Evolutionary conservation across 1,140 invertebrate genomes (phyloP).

Genomic region (Idris sp.): DNA sequence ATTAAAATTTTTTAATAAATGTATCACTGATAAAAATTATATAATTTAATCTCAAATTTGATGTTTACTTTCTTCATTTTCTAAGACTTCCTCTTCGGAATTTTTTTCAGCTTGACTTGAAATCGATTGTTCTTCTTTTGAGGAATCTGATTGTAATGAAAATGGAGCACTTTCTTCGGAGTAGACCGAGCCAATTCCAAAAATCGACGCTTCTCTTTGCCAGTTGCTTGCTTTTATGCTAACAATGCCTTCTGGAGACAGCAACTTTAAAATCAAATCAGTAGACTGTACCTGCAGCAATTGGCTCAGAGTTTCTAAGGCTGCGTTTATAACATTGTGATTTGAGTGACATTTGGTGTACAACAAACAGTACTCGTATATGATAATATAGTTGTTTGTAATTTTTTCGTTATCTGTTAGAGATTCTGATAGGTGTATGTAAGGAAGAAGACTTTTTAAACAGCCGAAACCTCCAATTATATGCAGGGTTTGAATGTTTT

Average conservation of each 20-base stretch:
- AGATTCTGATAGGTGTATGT: constrained; percentile 68
- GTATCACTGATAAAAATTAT: no score
- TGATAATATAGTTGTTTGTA: constrained; percentile 79
- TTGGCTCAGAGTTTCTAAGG: constrained; percentile 88
- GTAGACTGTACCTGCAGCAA: constrained; percentile 83
- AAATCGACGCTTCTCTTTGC: constrained; percentile 39
- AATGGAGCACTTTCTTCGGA: constrained; percentile 69
- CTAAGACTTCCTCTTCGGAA: background rate
- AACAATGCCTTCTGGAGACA: constrained; percentile 79
- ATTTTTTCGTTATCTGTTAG: constrained; percentile 58
- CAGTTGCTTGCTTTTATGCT: constrained; percentile 72
- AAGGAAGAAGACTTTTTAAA: constrained; percentile 81
- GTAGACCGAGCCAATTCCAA: constrained; percentile 72
- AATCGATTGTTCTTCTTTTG: constrained; percentile 28
- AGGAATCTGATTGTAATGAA: constrained; percentile 72
- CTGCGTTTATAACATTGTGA: constrained; percentile 91
- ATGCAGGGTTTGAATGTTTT: constrained; percentile 1
- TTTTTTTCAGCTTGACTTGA: constrained; percentile 14
- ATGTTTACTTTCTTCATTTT: no score
- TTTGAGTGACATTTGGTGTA: constrained; percentile 83
- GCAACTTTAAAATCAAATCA: constrained; percentile 80
- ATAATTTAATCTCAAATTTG: no score
- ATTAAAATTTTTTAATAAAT: no score
- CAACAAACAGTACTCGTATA: constrained; percentile 89
- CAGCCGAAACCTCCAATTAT: constrained; percentile 84